These are phyloP conservation scores for Pseudopipra pipra DNA, from an alignment of 2,113 vertebrate species.

Conservation along the genomic window DNA sequence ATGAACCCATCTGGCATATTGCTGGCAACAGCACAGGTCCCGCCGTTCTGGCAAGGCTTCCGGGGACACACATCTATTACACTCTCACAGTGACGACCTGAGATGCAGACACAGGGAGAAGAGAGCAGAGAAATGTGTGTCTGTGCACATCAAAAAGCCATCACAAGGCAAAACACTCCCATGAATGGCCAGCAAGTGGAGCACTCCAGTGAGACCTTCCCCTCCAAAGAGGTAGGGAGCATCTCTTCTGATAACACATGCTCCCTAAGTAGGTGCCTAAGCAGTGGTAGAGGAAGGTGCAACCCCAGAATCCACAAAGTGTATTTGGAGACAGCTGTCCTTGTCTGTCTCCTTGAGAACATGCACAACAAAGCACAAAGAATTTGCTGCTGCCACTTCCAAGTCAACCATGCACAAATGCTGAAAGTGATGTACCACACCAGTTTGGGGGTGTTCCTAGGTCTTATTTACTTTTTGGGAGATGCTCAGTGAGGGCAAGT, in stretches of 20 bases:
- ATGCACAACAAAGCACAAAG: fast-evolving
- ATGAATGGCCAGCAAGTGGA: fast-evolving
- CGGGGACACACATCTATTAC: slow-evolving; percentile 87
- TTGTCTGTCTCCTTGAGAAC: not conserved
- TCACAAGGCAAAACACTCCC: not conserved
- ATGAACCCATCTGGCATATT: slow-evolving; percentile 86
- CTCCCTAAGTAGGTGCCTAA: not conserved
- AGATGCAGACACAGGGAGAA: not conserved
- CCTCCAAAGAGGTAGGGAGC: not conserved
- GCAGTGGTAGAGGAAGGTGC: not conserved
- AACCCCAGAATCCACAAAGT: not conserved
- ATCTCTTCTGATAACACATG: not conserved
- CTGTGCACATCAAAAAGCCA: not conserved
- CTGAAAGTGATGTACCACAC: not conserved
- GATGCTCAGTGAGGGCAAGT: not conserved
- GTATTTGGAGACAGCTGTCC: not conserved
- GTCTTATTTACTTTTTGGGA: not conserved
- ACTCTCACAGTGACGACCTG: slow-evolving; percentile 90
- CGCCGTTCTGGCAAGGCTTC: slow-evolving; percentile 85
- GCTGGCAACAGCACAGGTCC: slow-evolving; percentile 84
- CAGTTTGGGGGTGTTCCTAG: not conserved
- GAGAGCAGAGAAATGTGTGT: not conserved
- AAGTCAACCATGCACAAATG: not conserved
- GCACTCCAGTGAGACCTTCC: not conserved
- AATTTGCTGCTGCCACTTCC: not conserved